Base-by-base conservation (phyloP, 2,888 invertebrate genomes). In the Camptogramma bilineatum region DNA sequence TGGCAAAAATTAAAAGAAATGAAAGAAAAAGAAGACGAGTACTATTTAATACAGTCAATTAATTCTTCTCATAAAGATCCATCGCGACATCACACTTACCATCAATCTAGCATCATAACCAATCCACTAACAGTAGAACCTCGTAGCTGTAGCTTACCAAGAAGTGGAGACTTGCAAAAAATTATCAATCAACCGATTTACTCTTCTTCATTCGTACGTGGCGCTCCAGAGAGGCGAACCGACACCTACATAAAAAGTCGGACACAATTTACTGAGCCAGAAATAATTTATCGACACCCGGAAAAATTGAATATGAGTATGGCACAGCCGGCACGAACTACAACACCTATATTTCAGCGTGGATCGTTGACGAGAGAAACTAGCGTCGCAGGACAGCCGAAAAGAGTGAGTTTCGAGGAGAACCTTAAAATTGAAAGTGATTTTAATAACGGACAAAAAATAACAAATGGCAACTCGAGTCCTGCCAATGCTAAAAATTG, bases 1-100 rank as follows among this genome's bases (percentile, higher is more conserved):
- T 96, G 95, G 95, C 95, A 95, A 72, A 95, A 95, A 77, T 83
- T 96, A 59, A 95, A 95, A 77, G 94, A 94, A 80, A 80, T 94
- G 64, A 95, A 95, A 75, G 90, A 94, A 52, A 94, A 94, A 79
- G 95, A 95, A 83, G 95, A 95, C 73, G 89, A 93, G 65, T 93
- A 93, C 72, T 82, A 89, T 44, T 73, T 88, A 18, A 78, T 81
- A 42, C 90, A 93, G 46, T 87, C 79, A 16, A 52, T 66, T 16
- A 62, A 62, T 17, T 39, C 61, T 21, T 73, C 82, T n/a, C 63
- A 79, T 19, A 79, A 76, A 54, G 78, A 68, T 70, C 73, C 80
- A 7, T 62, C 64, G 7, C 72, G 65, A 50, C 66, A 69, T 21
- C 75, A 81, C 57, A 68, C 73, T 13, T 73, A 80, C 57, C 69